phyloP scores from a whole-genome alignment of 2,888 invertebrate species.

The Seira musarum region DNA sequence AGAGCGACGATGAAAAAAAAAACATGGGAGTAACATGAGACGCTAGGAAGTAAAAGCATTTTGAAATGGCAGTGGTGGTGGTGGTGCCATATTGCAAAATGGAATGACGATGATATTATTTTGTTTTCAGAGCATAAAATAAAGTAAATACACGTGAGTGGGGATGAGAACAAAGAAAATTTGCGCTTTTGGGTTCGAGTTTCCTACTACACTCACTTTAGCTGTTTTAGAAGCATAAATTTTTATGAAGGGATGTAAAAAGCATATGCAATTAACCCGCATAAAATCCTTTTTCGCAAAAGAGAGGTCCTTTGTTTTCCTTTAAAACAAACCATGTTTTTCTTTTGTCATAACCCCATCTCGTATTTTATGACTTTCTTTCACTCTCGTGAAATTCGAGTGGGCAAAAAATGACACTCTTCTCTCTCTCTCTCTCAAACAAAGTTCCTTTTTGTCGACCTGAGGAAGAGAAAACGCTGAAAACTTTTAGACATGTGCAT shows the following conservation, averaged over 20 bases:
- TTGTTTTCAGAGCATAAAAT: not conserved
- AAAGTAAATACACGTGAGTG: not conserved
- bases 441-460: not conserved
- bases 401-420: not conserved
- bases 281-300: not conserved
- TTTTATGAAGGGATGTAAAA: conserved; percentile 3
- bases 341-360: not conserved
- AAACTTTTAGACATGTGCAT: not conserved
- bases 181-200: too few species aligned
- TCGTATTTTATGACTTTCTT: not conserved
- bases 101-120: not conserved
- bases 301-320: not conserved
- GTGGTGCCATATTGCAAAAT: not conserved
- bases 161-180: too few species aligned
- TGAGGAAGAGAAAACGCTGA: not conserved
- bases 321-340: not conserved
- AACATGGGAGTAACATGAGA: too few species aligned
- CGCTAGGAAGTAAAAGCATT: too few species aligned
- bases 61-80: too few species aligned
- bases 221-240: not conserved
- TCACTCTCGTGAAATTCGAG: not conserved
- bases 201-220: not conserved
- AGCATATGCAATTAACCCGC: conserved; percentile 2
- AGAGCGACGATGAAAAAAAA: too few species aligned
- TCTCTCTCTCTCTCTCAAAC: too few species aligned